Base-by-base conservation (phyloP, 1,140 invertebrate genomes). In the Myzus persicae region DNA sequence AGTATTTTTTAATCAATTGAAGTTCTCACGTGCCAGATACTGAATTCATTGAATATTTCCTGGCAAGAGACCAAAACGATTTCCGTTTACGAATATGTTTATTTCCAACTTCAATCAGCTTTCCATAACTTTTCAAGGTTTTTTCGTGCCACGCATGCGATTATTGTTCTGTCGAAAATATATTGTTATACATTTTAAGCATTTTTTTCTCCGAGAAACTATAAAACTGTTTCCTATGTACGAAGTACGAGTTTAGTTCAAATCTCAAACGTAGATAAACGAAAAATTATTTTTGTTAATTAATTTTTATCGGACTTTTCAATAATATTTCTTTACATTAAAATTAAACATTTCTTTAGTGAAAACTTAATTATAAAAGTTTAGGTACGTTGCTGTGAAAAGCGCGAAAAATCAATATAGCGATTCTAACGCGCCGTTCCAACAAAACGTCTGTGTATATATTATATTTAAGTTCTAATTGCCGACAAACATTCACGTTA, bases 351-450 rank as follows among this genome's bases (percentile, higher is more conserved):
- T 36, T 76, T 76, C 59, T n/a, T n/a, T 24, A 11, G 42, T 5
- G 5, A 31, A 42, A 85, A 85, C 84, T 48, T 88, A 88, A 88
- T 36, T 46, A 44, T 48, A 88, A 88, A 88, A 88, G 85, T 88
- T 88, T 48, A n/a, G n/a, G n/a, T n/a, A 46, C 40, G 31, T n/a
- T 44, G 20, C 8, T 31, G n/a, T 0, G 40, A 26, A 84, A 81
- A 81, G n/a, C 5, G 9, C 5, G 38, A 24, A 85, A 42, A 85
- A 85, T 85, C 84, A 31, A 85, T 26, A 85, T 42, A 26, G 40
- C 11, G 26, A 18, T 85, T 31, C 40, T 31, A 31, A 42, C 24
- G 31, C 84, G n/a, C n/a, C 26, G 8, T 87, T 31, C 22, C n/a
- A 24, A 31, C 36, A 11, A 38, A 38, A 89, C 51, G n/a, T 2